A percentile compares a stretch with the other conserved stretches of the same genome.
phyloP scores from a whole-genome alignment of 2,888 invertebrate genomes.

The Spodoptera picta region DNA sequence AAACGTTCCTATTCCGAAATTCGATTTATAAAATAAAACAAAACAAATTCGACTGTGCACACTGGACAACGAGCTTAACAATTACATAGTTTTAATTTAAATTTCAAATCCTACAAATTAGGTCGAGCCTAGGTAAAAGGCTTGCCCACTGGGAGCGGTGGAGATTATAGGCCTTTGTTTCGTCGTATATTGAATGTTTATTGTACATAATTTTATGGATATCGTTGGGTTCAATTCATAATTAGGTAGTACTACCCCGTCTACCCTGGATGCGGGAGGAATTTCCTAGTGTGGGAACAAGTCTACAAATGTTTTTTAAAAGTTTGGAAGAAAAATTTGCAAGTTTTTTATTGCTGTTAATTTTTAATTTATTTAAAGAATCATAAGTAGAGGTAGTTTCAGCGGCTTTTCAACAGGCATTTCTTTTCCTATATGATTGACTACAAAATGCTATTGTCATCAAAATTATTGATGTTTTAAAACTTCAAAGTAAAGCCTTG shows the following conservation, averaged over 20 bases:
- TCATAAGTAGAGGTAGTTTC: no score
- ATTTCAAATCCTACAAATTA: conserved; percentile 56
- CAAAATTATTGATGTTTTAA: no score
- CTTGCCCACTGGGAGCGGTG: conserved; percentile 31
- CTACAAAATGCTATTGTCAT: no score
- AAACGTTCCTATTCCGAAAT: neutral
- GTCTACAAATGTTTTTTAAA: no score
- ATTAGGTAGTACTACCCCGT: neutral
- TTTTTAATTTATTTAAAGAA: no score
- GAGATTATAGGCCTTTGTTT: conserved; percentile 53
- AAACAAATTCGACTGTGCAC: conserved; percentile 17
- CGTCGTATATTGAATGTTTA: conserved; percentile 26
- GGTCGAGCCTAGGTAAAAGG: conserved; percentile 54
- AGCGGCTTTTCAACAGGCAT: no score
- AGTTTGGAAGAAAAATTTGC: no score
- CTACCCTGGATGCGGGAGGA: no score
- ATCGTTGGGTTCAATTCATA: conserved; percentile 15
- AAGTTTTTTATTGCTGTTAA: no score
- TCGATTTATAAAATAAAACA: neutral
- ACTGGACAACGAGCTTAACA: conserved; percentile 25
- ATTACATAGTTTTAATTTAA: conserved; percentile 58
- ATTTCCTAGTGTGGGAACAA: no score
- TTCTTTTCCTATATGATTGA: no score
- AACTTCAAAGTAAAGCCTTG: conserved; percentile 2
- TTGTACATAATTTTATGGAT: conserved; percentile 16